These are phyloP conservation scores for Diglossa cyanea DNA, from an alignment of 2,797 vertebrate species.

Conservation along the genomic window DNA sequence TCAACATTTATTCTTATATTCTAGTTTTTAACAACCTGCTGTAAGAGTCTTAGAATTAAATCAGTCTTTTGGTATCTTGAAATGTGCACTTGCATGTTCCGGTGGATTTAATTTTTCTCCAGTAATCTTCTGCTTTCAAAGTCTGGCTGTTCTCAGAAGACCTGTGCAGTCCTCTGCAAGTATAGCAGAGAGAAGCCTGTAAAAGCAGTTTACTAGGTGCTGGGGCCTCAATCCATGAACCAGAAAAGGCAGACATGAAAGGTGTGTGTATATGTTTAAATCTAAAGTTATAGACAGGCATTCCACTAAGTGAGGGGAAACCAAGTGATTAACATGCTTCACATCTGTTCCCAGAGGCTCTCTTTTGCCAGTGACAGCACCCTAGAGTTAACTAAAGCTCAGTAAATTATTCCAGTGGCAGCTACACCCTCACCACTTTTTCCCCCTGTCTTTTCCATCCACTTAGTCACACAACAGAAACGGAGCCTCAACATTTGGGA, in stretches of 20 bases:
- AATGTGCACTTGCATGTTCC: background rate
- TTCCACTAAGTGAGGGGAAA: background rate
- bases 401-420: background rate
- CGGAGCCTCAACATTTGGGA: background rate
- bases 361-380: background rate
- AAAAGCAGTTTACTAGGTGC: background rate
- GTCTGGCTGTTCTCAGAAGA: background rate
- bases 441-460: background rate
- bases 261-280: background rate
- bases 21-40: background rate
- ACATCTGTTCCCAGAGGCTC: background rate
- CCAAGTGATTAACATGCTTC: background rate
- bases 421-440: background rate
- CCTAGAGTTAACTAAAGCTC: background rate
- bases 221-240: background rate
- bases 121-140: background rate
- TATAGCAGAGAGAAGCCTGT: background rate
- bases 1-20: background rate
- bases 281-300: background rate
- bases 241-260: background rate
- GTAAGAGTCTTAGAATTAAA: background rate
- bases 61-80: background rate
- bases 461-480: background rate
- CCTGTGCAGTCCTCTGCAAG: background rate
- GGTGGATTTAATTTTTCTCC: background rate